A percentile compares a stretch with the other conserved stretches of the same genome.
These are phyloP conservation scores for Rhinatrema bivittatum DNA, from an alignment of 2,797 vertebrate genomes.

Conservation along the genomic window DNA sequence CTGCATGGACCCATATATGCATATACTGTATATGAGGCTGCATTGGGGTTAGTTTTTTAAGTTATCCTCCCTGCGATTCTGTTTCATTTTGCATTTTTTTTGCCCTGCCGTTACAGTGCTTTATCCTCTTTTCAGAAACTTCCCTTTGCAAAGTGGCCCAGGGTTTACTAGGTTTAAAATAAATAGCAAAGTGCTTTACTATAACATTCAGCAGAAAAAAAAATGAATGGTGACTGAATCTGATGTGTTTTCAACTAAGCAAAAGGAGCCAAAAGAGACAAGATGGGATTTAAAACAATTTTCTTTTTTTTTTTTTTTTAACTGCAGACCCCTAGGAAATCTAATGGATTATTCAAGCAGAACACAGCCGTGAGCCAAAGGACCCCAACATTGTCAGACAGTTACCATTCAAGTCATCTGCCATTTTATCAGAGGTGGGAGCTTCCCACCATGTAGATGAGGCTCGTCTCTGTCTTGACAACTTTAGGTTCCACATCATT, in stretches of 20 bases:
- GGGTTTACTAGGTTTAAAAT: slow-evolving; percentile 30
- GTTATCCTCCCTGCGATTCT: too few species aligned
- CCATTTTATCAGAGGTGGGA: slow-evolving; percentile 66
- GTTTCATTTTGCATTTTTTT: too few species aligned
- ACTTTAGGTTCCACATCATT: slow-evolving; percentile 69
- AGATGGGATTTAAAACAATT: slow-evolving; percentile 39
- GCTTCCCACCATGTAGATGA: slow-evolving; percentile 56
- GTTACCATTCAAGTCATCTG: slow-evolving; percentile 55
- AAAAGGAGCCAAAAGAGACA: slow-evolving; percentile 18
- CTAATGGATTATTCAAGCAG: slow-evolving; percentile 53
- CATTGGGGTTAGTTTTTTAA: too few species aligned
- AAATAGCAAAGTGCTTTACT: slow-evolving; percentile 8
- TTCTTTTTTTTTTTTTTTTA: slow-evolving; percentile 42
- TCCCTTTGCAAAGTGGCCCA: too few species aligned
- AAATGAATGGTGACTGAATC: slow-evolving; percentile 14
- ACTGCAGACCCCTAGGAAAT: slow-evolving; percentile 44
- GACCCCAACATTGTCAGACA: slow-evolving; percentile 48
- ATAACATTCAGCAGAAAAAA: slow-evolving; percentile 20
- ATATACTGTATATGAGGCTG: too few species aligned
- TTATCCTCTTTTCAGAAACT: too few species aligned
- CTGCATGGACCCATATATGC: too few species aligned
- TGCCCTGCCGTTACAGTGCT: too few species aligned
- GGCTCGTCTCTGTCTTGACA: slow-evolving; percentile 66
- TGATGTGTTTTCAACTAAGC: slow-evolving; percentile 17
- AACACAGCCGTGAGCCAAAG: slow-evolving; percentile 51